Evolutionary conservation across 2,888 invertebrate species (phyloP).

Genomic region (Pristionchus fissidentatus): DNA sequence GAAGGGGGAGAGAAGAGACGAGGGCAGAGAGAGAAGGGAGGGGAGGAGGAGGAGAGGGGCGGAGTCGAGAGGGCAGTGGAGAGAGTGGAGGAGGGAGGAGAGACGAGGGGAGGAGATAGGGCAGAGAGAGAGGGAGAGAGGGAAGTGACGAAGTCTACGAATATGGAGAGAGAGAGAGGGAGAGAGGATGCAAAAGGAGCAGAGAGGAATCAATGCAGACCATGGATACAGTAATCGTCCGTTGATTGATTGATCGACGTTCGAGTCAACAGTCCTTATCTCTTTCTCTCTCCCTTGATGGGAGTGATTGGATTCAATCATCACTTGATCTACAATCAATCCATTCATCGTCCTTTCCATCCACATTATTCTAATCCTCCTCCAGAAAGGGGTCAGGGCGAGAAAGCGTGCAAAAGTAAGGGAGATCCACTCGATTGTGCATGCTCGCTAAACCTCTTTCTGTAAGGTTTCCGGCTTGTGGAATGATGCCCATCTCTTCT

Average conservation of each 20-base stretch:
- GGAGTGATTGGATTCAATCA: background rate
- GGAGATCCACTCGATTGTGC: no score
- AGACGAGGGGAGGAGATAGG: background rate
- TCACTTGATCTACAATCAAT: background rate
- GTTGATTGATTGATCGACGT: no score
- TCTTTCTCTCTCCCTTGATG: no score
- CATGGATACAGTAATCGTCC: no score
- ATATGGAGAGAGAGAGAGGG: background rate
- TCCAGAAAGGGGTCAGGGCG: background rate
- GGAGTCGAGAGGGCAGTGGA: conserved; percentile 1
- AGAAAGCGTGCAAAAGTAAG: no score
- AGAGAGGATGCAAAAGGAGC: no score
- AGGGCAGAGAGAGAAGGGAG: background rate
- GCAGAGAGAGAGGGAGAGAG: background rate
- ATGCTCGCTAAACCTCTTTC: no score
- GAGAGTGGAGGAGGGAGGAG: background rate
- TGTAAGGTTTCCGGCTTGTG: no score
- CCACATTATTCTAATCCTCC: background rate
- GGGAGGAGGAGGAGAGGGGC: background rate
- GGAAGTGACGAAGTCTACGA: background rate
- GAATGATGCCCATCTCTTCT: no score
- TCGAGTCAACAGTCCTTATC: no score
- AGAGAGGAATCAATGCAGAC: no score
- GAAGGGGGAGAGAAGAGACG: background rate
- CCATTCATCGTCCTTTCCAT: background rate